Base-by-base conservation (phyloP, 2,113 vertebrate genomes). In the Notarius lentiginosus region DNA sequence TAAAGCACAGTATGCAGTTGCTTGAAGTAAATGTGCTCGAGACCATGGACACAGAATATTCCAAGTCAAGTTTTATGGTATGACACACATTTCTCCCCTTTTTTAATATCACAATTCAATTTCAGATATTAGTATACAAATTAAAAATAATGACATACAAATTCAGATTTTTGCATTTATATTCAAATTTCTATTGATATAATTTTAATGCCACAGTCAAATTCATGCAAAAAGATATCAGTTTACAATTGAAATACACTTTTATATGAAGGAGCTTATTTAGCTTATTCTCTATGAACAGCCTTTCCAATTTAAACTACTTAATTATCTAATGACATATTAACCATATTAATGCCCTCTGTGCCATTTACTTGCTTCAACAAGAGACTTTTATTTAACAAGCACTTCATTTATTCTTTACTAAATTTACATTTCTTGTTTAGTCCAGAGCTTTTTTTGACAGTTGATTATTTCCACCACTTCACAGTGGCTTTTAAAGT, bases 341-440 rank as follows among this genome's bases (percentile, higher is more conserved):
- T 53, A 15, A 53, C 72, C 5, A n/a, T 53, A 27, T 77, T 27
- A 53, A 77, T 77, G 5, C 49, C 18, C 12, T 53, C 6, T 6
- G 14, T 49, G 27, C 51, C 24, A 77, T 77, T 77, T 53, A 34
- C 76, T 79, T 80, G 27, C 17, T 80, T 10, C 0, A 1, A 80
- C 27, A 22, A 34, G 55, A 80, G 53, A 20, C 53, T 80, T 60
- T 80, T 80, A 80, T 58, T 80, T 30, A 58, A 58, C 22, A 58
- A 58, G 49, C 77, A 80, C 49, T 34, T 60, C n/a, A 80, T 80
- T 80, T 80, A 80, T 79, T 58, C 17, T 56, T 34, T 58, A 10
- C 53, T 58, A 79, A 79, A 79, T 79, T 79, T 58, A 60, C 27
- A 58, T 58, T 79, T 79, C 27, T 27, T 79, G 53, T 79, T 79